Evolutionary conservation across 1,140 invertebrate species (phyloP), one percentile per base, ranked within the genome.

Genomic region (Danaus melanippus): DNA sequence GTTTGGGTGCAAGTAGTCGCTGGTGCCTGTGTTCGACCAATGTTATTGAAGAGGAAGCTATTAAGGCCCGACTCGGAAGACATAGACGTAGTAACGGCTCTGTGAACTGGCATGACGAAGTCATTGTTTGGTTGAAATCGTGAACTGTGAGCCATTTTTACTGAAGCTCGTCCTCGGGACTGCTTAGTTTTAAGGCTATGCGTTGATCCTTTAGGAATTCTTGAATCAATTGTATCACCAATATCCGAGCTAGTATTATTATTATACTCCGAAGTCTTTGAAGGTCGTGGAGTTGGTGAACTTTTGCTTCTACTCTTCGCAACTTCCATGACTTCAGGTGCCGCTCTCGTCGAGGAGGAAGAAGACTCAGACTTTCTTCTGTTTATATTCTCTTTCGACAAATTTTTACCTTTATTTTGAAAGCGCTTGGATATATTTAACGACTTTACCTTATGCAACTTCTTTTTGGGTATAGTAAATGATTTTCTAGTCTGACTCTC

Each of bases 401-500:
- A 32, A 4, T 4, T 32, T 32, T 54, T 58, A 48, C 66, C 67
- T 46, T 52, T 67, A 50, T 66, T 79, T 44, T 67, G 51, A 11
- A 80, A 50, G 12, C 71, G 62, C 49, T 68, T 77, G 4, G 80
- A 83, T 58, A 84, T 76, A 66, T 86, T 84, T 44, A 83, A 67
- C 3, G 79, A 83, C 64, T 84, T 86, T 8, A 86, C 75, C 71
- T 83, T 86, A 52, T 86, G 83, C 12, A 81, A 66, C 58, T 71
- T 73, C 59, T 56, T 74, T 59, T 64, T 73, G 12, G 44, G 21
- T 17, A 57, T 10, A 52, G 64, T 74, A 8, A 43, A 47, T 39
- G 12, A 47, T 43, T 66, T 66, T 11, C 62, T 61, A 10, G 56
- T 60, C 45, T 61, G 46, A 57, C 52, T 54, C 40, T 55, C 47